Evolutionary conservation across 1,140 invertebrate genomes (phyloP).

Genomic region (Drosophila ambigua): DNA sequence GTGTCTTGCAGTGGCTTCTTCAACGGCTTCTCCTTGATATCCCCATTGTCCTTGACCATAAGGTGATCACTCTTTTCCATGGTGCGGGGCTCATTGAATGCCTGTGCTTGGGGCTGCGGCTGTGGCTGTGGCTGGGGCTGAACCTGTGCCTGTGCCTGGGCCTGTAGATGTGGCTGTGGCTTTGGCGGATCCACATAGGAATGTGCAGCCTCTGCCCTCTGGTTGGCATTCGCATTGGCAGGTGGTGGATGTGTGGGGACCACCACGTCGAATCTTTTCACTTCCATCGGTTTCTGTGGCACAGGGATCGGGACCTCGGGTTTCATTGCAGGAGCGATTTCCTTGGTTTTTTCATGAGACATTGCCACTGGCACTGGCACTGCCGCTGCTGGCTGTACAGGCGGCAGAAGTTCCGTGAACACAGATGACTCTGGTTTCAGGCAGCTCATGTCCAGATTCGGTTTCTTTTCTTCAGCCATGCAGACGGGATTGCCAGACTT

Average conservation of each 20-base stretch:
- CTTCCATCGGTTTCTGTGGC: constrained; percentile 9
- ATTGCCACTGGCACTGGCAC: too few relatives aligned
- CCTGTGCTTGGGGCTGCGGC: not conserved
- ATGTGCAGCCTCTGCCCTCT: too few relatives aligned
- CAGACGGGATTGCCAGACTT: not conserved
- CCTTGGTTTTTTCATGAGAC: constrained; percentile 3
- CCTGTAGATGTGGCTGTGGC: not conserved
- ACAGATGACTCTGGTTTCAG: constrained; percentile 25
- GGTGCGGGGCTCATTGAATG: too few relatives aligned
- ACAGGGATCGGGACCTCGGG: too few relatives aligned
- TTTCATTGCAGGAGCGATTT: not conserved
- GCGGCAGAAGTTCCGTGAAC: too few relatives aligned
- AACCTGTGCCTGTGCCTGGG: not conserved
- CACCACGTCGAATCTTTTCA: constrained; percentile 9
- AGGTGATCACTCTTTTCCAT: constrained; percentile 10
- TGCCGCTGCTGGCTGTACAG: too few relatives aligned
- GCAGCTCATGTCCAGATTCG: constrained; percentile 31
- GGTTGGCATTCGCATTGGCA: not conserved
- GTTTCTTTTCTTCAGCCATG: constrained; percentile 8
- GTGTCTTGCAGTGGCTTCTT: constrained; percentile 39
- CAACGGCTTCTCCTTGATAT: constrained; percentile 47
- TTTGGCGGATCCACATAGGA: not conserved
- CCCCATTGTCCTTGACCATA: constrained; percentile 9
- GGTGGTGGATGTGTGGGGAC: not conserved
- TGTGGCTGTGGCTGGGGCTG: not conserved